phyloP scores from a whole-genome alignment of 2,888 invertebrate species.

The Caenorhabditis doughertyi region DNA sequence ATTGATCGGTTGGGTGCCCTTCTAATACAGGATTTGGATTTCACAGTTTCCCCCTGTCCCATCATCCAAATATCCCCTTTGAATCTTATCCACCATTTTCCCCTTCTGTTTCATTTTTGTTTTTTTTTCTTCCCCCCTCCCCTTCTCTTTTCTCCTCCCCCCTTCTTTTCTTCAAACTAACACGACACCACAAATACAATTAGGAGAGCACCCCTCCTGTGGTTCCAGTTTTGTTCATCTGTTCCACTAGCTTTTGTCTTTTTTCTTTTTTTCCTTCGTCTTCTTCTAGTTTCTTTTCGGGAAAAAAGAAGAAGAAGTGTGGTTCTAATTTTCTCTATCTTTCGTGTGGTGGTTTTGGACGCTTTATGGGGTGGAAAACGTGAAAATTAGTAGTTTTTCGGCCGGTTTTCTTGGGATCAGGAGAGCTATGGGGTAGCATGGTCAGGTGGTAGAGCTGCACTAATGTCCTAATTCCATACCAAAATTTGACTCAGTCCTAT shows the following conservation, averaged over 20 bases:
- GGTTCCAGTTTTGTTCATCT: constrained; percentile 43
- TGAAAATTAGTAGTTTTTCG: background rate
- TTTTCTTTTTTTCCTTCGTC: constrained; percentile 24
- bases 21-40: too few species aligned
- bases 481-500: too few species aligned
- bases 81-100: background rate
- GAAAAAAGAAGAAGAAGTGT: too few species aligned
- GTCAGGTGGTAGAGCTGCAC: too few species aligned
- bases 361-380: background rate
- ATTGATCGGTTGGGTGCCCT: too few species aligned
- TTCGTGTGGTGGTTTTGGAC: background rate
- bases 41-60: too few species aligned
- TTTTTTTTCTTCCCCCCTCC: background rate
- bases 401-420: too few species aligned
- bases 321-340: background rate
- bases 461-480: too few species aligned
- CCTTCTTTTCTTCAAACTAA: background rate
- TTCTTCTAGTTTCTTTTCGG: background rate
- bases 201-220: constrained; percentile 40
- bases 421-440: too few species aligned
- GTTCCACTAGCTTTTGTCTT: constrained; percentile 28
- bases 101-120: constrained; percentile 8
- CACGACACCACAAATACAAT: constrained; percentile 45
- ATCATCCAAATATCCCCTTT: background rate
- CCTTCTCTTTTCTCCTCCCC: background rate